phyloP scores from a whole-genome alignment of 2,113 vertebrate species.

The Cinclus cinclus region DNA sequence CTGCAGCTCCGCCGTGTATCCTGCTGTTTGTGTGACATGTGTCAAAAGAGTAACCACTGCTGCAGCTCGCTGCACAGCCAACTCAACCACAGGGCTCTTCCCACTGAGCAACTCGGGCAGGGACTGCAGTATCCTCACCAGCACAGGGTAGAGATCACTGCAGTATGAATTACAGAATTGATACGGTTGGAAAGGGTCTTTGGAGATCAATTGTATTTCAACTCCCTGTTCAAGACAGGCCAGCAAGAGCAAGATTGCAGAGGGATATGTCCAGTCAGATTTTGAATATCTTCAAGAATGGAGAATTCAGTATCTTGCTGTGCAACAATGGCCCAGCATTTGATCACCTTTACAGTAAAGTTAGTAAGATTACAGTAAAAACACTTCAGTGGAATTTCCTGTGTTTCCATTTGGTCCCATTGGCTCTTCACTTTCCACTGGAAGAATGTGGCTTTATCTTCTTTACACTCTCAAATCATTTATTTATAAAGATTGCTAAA shows the following conservation, averaged over 20 bases:
- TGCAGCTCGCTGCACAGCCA: constrained; percentile 76
- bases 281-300: neutral
- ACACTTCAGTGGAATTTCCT: neutral
- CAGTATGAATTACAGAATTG: neutral
- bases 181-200: neutral
- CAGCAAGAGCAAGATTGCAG: neutral
- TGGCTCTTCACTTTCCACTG: neutral
- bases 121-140: constrained; percentile 83
- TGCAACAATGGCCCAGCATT: neutral
- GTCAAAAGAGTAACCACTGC: constrained; percentile 85
- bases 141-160: constrained; percentile 91
- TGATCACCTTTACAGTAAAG: neutral
- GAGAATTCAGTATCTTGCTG: neutral
- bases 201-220: neutral
- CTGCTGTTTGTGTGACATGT: constrained; percentile 84
- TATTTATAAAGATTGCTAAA: neutral
- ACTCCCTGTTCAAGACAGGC: neutral
- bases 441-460: neutral
- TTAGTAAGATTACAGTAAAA: neutral
- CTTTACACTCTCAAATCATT: neutral
- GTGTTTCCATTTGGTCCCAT: neutral
- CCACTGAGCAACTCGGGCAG: constrained; percentile 56
- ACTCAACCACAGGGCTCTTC: constrained; percentile 27
- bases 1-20: constrained; percentile 78
- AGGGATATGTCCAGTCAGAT: neutral